phyloP scores from a whole-genome alignment of 2,888 invertebrate species.

The Drosophila anomelani region DNA sequence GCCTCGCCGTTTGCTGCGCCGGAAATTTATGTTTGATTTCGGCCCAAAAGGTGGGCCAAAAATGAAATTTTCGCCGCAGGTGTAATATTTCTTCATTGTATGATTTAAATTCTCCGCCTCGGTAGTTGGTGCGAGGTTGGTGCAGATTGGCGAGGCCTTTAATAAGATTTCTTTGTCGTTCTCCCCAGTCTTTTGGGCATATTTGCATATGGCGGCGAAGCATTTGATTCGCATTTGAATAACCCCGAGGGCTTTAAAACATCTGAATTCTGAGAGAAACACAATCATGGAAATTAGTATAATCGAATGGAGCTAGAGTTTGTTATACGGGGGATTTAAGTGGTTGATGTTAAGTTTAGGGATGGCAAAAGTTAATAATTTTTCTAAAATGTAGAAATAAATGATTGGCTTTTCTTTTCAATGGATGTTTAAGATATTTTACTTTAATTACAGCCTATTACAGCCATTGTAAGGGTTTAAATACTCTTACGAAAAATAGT shows the following conservation, averaged over 20 bases:
- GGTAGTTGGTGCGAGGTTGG: slow-evolving; percentile 30
- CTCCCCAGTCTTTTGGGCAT: slow-evolving; percentile 49
- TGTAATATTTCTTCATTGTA: slow-evolving; percentile 69
- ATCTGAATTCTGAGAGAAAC: slow-evolving; percentile 23
- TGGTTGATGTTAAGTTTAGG: neutral
- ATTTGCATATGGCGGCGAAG: slow-evolving; percentile 52
- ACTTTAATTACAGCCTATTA: too few relatives aligned
- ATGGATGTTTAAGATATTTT: too few relatives aligned
- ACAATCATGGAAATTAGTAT: slow-evolving; percentile 6
- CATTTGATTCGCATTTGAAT: slow-evolving; percentile 43
- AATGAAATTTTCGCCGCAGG: slow-evolving; percentile 69
- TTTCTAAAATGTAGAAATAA: neutral
- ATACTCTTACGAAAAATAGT: too few relatives aligned
- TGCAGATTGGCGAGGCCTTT: slow-evolving; percentile 40
- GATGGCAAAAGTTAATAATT: neutral
- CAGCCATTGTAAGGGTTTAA: too few relatives aligned
- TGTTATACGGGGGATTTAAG: neutral
- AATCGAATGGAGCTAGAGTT: slow-evolving; percentile 1
- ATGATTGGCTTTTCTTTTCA: too few relatives aligned
- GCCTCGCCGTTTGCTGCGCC: slow-evolving; percentile 14
- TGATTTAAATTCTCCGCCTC: slow-evolving; percentile 61
- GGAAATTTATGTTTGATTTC: slow-evolving; percentile 69
- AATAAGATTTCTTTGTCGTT: slow-evolving; percentile 72
- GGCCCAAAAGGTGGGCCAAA: slow-evolving; percentile 27
- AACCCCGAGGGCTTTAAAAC: slow-evolving; percentile 27